Evolutionary conservation across 2,113 vertebrate species (phyloP), one percentile per base, ranked within the genome.

Genomic region (Melozone crissalis): DNA sequence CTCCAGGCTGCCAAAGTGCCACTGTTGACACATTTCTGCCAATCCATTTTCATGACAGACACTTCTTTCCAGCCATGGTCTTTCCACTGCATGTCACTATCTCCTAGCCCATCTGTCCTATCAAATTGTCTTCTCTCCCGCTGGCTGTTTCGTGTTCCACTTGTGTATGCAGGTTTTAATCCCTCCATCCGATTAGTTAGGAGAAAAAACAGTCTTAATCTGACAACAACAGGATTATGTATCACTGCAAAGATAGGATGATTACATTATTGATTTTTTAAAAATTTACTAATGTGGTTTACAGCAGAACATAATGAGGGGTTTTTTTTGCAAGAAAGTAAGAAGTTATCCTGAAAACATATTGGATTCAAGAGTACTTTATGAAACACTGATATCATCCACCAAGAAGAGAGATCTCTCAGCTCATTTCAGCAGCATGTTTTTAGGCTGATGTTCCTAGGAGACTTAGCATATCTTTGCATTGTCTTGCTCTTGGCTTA

Each of bases 81-180:
- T 23, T 47, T 23, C 46, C 37, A 57, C 27, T 37, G 41, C 44
- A 54, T 62, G 66, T 68, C 80, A 87, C 54, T 4, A 2, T 58
- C 57, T 92, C 83, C 71, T 66, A 94, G 74, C 44, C 91, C 84
- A 87, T 84, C 86, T 87, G 69, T 79, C 61, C 91, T 73, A 61
- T 24, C 62, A 89, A 92, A 95, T 11, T 91, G 77, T 52, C 84
- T 94, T 95, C 90, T 93, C 77, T 95, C 62, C 81, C 84, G 68
- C 87, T 79, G 80, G 69, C 80, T 91, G 44, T 77, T 95, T 80
- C 3, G 7, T 52, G 49, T 91, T 95, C 89, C 81, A 61, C 69
- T 87, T 54, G 58, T 2, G 1, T 76, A 69, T 72, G 54, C 84
- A 93, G 54, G 49, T 75, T 95, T 94, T 93, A 96, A 96, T 91